Conservation (phyloP, 2,113 vertebrate genomes). For the Pagrus major region DNA sequence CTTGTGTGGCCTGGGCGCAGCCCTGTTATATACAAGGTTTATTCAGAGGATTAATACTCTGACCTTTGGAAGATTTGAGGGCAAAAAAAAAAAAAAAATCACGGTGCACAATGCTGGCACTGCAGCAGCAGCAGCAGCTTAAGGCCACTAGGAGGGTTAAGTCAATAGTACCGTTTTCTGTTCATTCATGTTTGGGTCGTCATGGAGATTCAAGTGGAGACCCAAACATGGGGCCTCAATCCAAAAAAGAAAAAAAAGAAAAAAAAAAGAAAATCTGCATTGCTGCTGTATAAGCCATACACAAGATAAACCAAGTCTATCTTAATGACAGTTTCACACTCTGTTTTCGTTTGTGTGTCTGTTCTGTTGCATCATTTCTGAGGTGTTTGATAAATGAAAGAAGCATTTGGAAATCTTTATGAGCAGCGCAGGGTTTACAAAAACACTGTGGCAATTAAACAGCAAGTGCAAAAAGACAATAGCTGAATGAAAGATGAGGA, state of each 20-base stretch:
- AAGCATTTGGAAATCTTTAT: constrained; percentile 16
- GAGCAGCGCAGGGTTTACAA: constrained; percentile 37
- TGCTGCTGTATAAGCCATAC: constrained; percentile 22
- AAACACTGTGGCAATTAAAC: constrained; percentile 65
- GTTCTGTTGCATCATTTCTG: constrained; percentile 47
- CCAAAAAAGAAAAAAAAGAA: constrained; percentile 32
- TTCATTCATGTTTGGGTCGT: constrained; percentile 76
- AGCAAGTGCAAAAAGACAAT: constrained; percentile 69
- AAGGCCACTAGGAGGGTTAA: constrained; percentile 81
- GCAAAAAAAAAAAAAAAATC: constrained; percentile 60
- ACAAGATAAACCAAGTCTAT: constrained; percentile 34
- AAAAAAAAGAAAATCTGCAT: constrained; percentile 12
- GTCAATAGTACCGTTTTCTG: constrained; percentile 74
- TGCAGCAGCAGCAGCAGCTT: constrained; percentile 73
- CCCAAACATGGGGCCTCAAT: constrained; percentile 65
- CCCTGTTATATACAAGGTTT: constrained; percentile 75
- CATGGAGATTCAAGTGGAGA: constrained; percentile 76
- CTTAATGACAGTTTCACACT: constrained; percentile 46
- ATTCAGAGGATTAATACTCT: constrained; percentile 83
- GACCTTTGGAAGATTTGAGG: constrained; percentile 82
- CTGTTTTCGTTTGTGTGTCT: constrained; percentile 30
- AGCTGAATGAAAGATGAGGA: constrained; percentile 67
- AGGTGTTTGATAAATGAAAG: constrained; percentile 33
- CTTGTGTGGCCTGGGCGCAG: constrained; percentile 62
- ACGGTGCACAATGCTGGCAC: constrained; percentile 69